Percentiles rank a stretch among this genome's conserved stretches.
These are phyloP conservation scores for Bombylius major DNA, from an alignment of 2,888 invertebrate species.

Conservation along the genomic window DNA sequence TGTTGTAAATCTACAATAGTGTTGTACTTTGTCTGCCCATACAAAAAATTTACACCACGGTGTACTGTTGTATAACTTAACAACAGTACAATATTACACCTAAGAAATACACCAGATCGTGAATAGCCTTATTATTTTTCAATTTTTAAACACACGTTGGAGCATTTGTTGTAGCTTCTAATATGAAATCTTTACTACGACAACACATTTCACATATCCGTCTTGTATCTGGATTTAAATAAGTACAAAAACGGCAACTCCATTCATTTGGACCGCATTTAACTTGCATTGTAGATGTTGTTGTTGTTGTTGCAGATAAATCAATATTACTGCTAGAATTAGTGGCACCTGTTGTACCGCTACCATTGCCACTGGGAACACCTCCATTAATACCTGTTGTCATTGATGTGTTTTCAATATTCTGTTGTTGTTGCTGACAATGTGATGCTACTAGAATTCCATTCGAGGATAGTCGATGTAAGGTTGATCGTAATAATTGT, in stretches of 20 bases:
- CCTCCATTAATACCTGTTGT: neutral
- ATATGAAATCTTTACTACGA: constrained; percentile 37
- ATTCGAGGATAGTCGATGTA: neutral
- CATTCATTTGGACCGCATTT: constrained; percentile 38
- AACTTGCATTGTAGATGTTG: constrained; percentile 4
- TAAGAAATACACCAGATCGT: too few species aligned
- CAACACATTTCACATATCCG: constrained; percentile 60
- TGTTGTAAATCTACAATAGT: too few species aligned
- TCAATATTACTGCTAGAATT: neutral
- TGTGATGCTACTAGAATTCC: neutral
- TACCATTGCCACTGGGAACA: neutral
- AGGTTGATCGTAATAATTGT: neutral
- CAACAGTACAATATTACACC: too few species aligned
- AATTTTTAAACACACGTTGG: constrained; percentile 30
- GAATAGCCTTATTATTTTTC: neutral
- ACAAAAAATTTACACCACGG: too few species aligned
- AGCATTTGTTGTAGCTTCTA: constrained; percentile 32
- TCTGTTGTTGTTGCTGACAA: neutral
- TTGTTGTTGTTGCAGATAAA: constrained; percentile 7
- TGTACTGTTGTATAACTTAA: too few species aligned
- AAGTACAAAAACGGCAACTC: constrained; percentile 57
- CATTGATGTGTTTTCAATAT: neutral
- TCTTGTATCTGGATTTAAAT: constrained; percentile 41
- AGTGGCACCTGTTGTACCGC: neutral
- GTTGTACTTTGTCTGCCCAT: too few species aligned